Base-by-base conservation (phyloP, 2,888 invertebrate species). In the Lissocephala sabroskyi region DNA sequence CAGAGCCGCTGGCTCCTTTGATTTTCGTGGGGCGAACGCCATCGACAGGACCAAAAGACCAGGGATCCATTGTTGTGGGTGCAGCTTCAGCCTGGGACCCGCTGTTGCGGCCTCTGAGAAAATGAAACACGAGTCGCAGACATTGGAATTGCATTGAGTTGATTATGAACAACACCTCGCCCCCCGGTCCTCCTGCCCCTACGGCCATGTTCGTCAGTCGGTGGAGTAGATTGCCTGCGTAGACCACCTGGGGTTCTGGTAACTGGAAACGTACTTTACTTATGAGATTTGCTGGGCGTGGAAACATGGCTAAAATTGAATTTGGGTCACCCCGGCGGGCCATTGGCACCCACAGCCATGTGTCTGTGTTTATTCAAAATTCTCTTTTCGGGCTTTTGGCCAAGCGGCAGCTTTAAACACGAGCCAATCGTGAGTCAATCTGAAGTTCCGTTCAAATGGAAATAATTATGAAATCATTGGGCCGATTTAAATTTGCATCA, bases 241-340 rank as follows among this genome's bases (percentile, higher is more conserved):
- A n/a, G n/a, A 64, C 41, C 59, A 65, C 70, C 76, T 68, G 76
- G 76, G 73, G 71, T 39, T 17, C 50, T 59, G 62, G 76, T 73
- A 78, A 67, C 78, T 75, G 71, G 53, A 71, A 71, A 71, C 76
- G 58, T 78, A 78, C 78, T 71, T 77, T 71, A 78, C 78, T 71
- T 76, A 75, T 62, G 75, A 23, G 23, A 55, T 49, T 59, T 51
- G 42, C 40, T 52, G 30, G 17, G 35, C 14, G 35, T 33, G 11
- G 53, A 33, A 42, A 56, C 37, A 65, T 52, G 49, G 37, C 45
- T 58, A 44, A 70, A 74, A 77, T 66, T 63, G 73, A 56, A 77
- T 77, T 70, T 71, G 59, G 78, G 76, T 78, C 76, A 75, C 45
- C 4, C 23, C 23, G n/a, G n/a, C n/a, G n/a, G n/a, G n/a, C n/a